Base-by-base conservation (phyloP, 2,797 vertebrate genomes). In the Danio albolineatus region DNA sequence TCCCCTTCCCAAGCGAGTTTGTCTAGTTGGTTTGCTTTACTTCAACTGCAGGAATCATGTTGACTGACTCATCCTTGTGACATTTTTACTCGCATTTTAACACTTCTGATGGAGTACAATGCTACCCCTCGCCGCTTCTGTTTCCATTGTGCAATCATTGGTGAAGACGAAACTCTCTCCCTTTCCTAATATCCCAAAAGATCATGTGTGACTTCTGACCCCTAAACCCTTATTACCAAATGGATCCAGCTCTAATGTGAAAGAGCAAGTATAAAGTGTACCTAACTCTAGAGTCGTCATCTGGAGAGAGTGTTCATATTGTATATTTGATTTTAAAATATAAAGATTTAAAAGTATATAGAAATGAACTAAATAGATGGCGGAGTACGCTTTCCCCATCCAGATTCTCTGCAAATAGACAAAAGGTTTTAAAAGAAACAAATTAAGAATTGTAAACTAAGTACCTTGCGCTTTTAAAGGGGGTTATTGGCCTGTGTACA, bases 271-370 rank as follows among this genome's bases (percentile, higher is more conserved):
- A 67, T 71, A 76, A 62, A 80, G 76, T 74, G 71, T 77, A 78
- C 56, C 81, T 62, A 73, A 79, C 48, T 82, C 49, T 91, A 70
- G 44, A 76, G 54, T 5, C 51, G 6, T 75, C 17, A 64, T 82
- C 75, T 78, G 59, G 88, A 85, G 84, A 84, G 73, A 87, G 86
- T 89, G 88, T 89, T 88, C 72, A 89, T 90, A 86, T 88, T 86
- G 88, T 92, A 86, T 89, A 89, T 89, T 83, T 72, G 65, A 60
- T 41, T 70, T 12, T 41, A 59, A 85, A 73, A 28, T 28, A 28
- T 49, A 62, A 73, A 82, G 78, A 82, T 82, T 77, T 69, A 43
- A 79, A 72, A 49, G 28, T 38, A 48, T 53, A 64, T 71, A 69
- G 60, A 78, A 73, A 67, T 81, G 2, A 54, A 53, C 9, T 44